phyloP scores from a whole-genome alignment of 2,888 invertebrate genomes.

The Xestobium rufovillosum region DNA sequence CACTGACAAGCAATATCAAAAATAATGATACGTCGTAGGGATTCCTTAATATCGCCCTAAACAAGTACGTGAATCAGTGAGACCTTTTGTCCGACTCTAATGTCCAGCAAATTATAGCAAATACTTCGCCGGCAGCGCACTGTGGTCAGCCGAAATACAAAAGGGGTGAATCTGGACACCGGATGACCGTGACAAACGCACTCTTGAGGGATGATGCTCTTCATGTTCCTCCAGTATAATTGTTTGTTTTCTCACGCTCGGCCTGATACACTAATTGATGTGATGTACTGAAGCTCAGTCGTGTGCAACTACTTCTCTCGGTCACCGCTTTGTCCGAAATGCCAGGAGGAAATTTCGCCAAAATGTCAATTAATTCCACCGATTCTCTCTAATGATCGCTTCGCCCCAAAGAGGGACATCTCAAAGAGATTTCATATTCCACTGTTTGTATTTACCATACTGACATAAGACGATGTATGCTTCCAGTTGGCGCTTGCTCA shows the following conservation, averaged over 20 bases:
- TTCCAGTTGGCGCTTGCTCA: too few species aligned
- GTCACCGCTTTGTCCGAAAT: conserved; percentile 31
- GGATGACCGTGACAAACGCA: conserved; percentile 41
- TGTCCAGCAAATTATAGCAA: conserved; percentile 40
- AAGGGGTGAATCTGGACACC: conserved; percentile 33
- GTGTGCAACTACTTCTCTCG: conserved; percentile 34
- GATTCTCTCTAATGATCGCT: too few species aligned
- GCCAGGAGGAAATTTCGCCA: background rate
- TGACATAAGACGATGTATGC: too few species aligned
- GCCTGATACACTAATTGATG: conserved; percentile 44
- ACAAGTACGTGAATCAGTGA: conserved; percentile 23
- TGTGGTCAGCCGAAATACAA: conserved; percentile 27
- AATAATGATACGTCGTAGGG: conserved; percentile 42
- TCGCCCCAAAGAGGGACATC: too few species aligned
- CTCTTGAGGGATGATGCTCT: conserved; percentile 38
- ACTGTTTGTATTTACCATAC: too few species aligned
- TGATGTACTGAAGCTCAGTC: conserved; percentile 42
- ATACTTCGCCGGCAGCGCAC: conserved; percentile 31
- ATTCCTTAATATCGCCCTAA: conserved; percentile 35
- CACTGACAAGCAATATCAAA: conserved; percentile 38
- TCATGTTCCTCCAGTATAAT: conserved; percentile 39
- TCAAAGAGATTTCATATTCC: too few species aligned
- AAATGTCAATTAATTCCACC: background rate
- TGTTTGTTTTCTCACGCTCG: conserved; percentile 46
- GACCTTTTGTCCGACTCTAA: conserved; percentile 32